phyloP scores from a whole-genome alignment of 2,113 vertebrate genomes.

The Muntiacus reevesi region DNA sequence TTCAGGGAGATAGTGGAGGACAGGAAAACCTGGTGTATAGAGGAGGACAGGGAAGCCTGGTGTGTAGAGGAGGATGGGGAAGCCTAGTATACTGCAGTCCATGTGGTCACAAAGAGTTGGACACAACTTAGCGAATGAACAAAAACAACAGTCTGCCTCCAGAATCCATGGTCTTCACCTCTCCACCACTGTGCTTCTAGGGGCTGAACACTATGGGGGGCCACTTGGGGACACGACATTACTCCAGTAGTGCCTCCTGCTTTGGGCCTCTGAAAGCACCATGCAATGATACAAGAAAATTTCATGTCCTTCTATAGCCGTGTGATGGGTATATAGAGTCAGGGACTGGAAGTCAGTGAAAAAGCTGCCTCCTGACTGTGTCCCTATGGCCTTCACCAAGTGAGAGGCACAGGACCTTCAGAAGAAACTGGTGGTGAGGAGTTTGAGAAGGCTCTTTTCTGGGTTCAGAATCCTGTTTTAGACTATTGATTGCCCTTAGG shows the following conservation, averaged over 20 bases:
- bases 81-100: neutral
- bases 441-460: neutral
- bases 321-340: neutral
- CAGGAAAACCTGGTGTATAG: neutral
- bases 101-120: neutral
- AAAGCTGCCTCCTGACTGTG: neutral
- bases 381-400: neutral
- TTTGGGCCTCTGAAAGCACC: neutral
- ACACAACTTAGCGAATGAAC: neutral
- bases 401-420: neutral
- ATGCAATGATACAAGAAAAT: too few species aligned
- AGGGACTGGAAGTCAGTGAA: neutral
- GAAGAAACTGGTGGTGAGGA: neutral
- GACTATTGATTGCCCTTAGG: neutral
- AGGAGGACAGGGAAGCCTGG: neutral
- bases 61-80: neutral
- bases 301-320: neutral
- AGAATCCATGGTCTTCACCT: neutral
- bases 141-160: neutral
- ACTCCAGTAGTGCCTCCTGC: neutral
- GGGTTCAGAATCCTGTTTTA: neutral
- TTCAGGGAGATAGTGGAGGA: neutral
- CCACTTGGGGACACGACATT: neutral
- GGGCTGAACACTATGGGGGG: neutral
- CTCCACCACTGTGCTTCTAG: neutral